Conservation (phyloP, 2,888 invertebrate species). For the Chromoteleia sp. region DNA sequence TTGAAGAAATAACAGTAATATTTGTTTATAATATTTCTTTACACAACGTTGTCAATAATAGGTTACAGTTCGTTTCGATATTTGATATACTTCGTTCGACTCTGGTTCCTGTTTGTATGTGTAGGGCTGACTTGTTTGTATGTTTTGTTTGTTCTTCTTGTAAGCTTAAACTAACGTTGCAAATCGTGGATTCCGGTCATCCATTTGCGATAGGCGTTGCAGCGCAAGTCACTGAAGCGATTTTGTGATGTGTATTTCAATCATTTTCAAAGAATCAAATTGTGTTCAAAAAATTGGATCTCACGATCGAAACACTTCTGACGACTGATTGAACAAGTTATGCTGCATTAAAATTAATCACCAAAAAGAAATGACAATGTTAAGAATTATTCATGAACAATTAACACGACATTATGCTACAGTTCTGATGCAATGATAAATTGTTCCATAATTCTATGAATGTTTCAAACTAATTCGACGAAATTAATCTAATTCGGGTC, state of each 20-base stretch:
- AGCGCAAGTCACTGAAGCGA: conserved; percentile 55
- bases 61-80: conserved; percentile 50
- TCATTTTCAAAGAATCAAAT: no score
- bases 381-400: no score
- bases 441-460: no score
- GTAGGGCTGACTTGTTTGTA: conserved; percentile 37
- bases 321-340: no score
- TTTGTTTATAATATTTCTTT: conserved; percentile 53
- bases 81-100: conserved; percentile 57
- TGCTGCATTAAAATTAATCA: no score
- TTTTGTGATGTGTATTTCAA: no score
- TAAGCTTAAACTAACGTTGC: conserved; percentile 51
- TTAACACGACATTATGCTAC: no score
- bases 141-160: conserved; percentile 3
- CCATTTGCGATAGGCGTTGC: conserved; percentile 39
- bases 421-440: no score
- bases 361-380: no score
- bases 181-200: conserved; percentile 31
- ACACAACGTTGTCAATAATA: conserved; percentile 46
- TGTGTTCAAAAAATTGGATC: no score
- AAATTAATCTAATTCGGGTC: no score
- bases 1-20: conserved; percentile 58
- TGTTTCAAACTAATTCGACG: no score
- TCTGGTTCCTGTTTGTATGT: conserved; percentile 27
- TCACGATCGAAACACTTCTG: not conserved